These are phyloP conservation scores for Mixornis gularis DNA, from an alignment of 2,113 vertebrate genomes.

Conservation along the genomic window DNA sequence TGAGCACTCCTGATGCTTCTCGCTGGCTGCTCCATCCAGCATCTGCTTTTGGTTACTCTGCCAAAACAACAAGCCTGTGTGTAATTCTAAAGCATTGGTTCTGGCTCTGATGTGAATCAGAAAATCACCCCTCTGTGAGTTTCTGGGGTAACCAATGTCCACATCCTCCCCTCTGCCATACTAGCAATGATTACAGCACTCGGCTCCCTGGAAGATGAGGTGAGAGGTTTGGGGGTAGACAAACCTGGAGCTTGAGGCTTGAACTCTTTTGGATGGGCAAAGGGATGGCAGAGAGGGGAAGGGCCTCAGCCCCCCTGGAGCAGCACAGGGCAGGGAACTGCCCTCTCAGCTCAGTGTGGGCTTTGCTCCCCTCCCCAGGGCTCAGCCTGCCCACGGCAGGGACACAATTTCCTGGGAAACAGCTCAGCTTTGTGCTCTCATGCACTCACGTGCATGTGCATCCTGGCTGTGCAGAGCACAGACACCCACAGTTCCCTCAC, in stretches of 20 bases:
- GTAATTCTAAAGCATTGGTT: neutral
- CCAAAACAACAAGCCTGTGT: constrained; percentile 2
- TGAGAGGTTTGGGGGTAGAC: neutral
- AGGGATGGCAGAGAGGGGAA: neutral
- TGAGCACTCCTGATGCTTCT: neutral
- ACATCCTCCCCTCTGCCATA: neutral
- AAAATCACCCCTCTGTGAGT: neutral
- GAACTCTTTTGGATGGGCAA: neutral
- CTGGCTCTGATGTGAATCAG: constrained; percentile 16
- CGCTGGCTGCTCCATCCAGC: neutral
- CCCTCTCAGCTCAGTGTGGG: neutral
- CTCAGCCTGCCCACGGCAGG: neutral
- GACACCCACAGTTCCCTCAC: neutral
- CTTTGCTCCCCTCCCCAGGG: neutral
- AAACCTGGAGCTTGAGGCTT: neutral
- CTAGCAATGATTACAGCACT: neutral
- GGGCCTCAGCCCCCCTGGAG: neutral
- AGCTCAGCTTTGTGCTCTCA: neutral
- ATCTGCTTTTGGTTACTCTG: constrained; percentile 57
- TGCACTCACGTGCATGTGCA: too few species aligned
- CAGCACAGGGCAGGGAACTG: neutral
- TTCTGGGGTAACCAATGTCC: neutral
- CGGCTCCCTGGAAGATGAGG: neutral
- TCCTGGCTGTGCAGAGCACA: neutral
- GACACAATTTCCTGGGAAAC: neutral